Base-by-base conservation (phyloP, 2,888 invertebrate genomes). In the Ceraclea dissimilis region DNA sequence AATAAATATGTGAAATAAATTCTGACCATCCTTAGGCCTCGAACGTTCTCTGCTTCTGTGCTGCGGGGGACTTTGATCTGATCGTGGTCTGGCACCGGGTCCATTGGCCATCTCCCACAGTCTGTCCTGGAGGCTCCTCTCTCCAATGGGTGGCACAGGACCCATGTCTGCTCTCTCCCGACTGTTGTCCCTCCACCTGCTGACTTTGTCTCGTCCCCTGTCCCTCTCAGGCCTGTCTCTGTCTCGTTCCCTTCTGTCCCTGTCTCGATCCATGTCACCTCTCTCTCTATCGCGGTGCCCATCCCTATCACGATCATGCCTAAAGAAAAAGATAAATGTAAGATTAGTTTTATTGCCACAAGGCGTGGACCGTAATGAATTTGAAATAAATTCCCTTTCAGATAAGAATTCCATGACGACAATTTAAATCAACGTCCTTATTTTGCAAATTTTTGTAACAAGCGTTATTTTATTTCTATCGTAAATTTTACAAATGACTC, bases 51-150 rank as follows among this genome's bases (percentile, higher is more conserved):
- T 49, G 16, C n/a, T n/a, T 16, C 49, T 21, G 5, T 26, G 22
- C 16, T 17, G 49, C 16, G 49, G 49, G 8, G 49, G 49, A 16
- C 49, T 49, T 6, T 49, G 49, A 13, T 49, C 49, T n/a, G 49
- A 26, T 5, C 49, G 4, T 11, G 49, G 21, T n/a, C 49, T 17
- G 8, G 49, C 8, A 13, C 19, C 67, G 44, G 73, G 75, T 1
- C 78, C 78, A 64, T 77, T 77, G 18, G 76, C 78, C 75, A 78
- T 79, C 66, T 78, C 78, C 72, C 76, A 77, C 6, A 78, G 66
- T 0, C 80, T 64, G 63, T 78, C 76, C 33, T 81, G 80, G 0
- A 79, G 69, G 0, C 71, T 69, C 11, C 61, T 43, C 34, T 56
- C 56, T 16, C 51, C 48, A 16, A 20, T 51, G 2, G 26, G 44